A percentile compares a stretch with the other conserved stretches of the same genome.
Evolutionary conservation across 2,888 invertebrate species (phyloP).

Genomic region (Cerastoderma edule): DNA sequence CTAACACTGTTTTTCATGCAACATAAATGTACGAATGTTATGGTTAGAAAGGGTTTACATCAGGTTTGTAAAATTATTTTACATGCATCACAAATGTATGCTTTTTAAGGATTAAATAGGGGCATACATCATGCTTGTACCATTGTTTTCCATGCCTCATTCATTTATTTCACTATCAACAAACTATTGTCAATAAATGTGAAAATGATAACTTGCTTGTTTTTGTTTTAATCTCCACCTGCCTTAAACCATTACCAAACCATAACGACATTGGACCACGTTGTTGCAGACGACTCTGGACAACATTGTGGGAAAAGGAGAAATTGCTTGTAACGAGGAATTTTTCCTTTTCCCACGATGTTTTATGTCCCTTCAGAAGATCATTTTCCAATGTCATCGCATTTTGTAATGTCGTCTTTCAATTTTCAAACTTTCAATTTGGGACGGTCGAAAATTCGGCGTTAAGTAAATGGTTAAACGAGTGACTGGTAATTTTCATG

Average conservation of each 20-base stretch:
- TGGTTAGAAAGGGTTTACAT: neutral
- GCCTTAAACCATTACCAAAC: neutral
- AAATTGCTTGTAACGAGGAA: neutral
- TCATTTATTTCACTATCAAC: neutral
- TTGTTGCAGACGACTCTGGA: neutral
- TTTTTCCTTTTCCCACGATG: neutral
- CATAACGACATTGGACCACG: neutral
- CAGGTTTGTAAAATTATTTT: neutral
- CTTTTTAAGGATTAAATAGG: neutral
- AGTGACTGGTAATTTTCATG: no score
- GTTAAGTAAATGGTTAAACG: no score
- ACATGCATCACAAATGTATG: constrained; percentile 1
- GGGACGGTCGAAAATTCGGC: no score
- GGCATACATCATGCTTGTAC: neutral
- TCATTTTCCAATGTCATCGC: neutral
- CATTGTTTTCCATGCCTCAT: neutral
- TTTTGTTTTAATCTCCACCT: neutral
- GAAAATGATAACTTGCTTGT: neutral
- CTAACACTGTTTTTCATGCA: neutral
- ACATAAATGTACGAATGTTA: neutral
- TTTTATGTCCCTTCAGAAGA: neutral
- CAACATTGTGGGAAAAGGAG: neutral
- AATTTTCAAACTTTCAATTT: no score
- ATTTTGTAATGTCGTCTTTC: neutral
- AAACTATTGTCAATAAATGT: constrained; percentile 3